Evolutionary conservation across 1,140 invertebrate genomes (phyloP).

Genomic region (Cydia splendana): DNA sequence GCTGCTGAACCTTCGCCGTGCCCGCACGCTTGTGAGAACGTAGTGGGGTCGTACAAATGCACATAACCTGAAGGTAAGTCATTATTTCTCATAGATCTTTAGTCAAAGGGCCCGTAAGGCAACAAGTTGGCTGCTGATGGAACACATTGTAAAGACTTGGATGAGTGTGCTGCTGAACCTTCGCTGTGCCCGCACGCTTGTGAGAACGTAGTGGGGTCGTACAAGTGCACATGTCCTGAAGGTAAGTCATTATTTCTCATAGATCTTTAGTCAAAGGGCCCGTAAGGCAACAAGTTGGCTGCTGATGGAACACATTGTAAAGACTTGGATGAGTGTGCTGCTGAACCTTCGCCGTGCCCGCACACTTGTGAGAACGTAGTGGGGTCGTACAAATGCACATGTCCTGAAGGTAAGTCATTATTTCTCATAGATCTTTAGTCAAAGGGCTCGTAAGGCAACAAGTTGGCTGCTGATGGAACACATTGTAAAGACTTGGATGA

Average conservation of each 20-base stretch:
- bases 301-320: too few species aligned
- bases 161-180: slow-evolving; percentile 91
- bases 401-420: slow-evolving; percentile 85
- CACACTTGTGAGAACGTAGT: slow-evolving; percentile 94
- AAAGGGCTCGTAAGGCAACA: slow-evolving; percentile 86
- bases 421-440: neutral
- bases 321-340: slow-evolving; percentile 89
- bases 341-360: slow-evolving; percentile 90
- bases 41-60: slow-evolving; percentile 94
- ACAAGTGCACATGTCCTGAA: slow-evolving; percentile 93
- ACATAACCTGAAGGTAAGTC: slow-evolving; percentile 88
- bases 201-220: slow-evolving; percentile 93
- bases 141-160: slow-evolving; percentile 92
- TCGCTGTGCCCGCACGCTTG: slow-evolving; percentile 92
- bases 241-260: slow-evolving; percentile 67
- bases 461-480: slow-evolving; percentile 87
- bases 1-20: slow-evolving; percentile 89
- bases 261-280: too few species aligned
- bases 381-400: slow-evolving; percentile 93
- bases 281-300: too few species aligned
- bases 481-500: slow-evolving; percentile 95
- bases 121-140: slow-evolving; percentile 90
- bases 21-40: slow-evolving; percentile 92
- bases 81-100: neutral
- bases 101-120: slow-evolving; percentile 83